phyloP scores from a whole-genome alignment of 1,140 invertebrate species.

The Zaprionus ghesquierei region DNA sequence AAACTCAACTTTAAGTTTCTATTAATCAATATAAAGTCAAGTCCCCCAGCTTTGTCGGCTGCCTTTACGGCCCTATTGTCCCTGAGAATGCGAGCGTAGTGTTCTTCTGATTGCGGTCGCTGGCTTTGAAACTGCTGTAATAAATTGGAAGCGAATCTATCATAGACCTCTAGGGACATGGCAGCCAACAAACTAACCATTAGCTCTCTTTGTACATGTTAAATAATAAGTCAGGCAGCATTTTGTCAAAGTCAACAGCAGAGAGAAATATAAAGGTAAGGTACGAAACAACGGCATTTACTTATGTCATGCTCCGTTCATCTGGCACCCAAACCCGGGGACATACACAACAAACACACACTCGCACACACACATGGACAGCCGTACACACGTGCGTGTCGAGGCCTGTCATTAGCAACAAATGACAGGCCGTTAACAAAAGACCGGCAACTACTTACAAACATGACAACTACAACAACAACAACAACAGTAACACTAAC shows the following conservation, averaged over 20 bases:
- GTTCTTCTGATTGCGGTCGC: background rate
- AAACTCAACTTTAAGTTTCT: too few relatives aligned
- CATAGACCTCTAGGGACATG: slow-evolving; percentile 15
- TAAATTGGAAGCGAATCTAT: slow-evolving; percentile 53
- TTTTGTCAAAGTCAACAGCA: slow-evolving; percentile 70
- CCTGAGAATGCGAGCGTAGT: background rate
- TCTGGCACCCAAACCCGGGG: background rate
- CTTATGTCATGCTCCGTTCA: slow-evolving; percentile 20
- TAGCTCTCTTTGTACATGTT: slow-evolving; percentile 41
- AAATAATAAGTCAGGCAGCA: slow-evolving; percentile 45
- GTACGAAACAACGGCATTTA: slow-evolving; percentile 17
- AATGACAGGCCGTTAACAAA: slow-evolving; percentile 35
- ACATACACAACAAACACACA: background rate
- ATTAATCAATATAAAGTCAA: background rate
- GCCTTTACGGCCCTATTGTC: background rate
- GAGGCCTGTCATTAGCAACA: slow-evolving; percentile 40
- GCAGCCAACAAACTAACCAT: background rate
- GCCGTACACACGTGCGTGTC: slow-evolving; percentile 3
- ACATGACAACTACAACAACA: slow-evolving; percentile 21
- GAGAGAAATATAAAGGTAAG: slow-evolving; percentile 30
- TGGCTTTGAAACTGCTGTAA: slow-evolving; percentile 19
- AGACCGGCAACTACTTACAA: slow-evolving; percentile 23
- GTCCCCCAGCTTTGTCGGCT: background rate
- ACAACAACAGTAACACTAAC: background rate
- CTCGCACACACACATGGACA: background rate